Evolutionary conservation across 2,113 vertebrate genomes (phyloP).

Genomic region (Myotis brandtii): DNA sequence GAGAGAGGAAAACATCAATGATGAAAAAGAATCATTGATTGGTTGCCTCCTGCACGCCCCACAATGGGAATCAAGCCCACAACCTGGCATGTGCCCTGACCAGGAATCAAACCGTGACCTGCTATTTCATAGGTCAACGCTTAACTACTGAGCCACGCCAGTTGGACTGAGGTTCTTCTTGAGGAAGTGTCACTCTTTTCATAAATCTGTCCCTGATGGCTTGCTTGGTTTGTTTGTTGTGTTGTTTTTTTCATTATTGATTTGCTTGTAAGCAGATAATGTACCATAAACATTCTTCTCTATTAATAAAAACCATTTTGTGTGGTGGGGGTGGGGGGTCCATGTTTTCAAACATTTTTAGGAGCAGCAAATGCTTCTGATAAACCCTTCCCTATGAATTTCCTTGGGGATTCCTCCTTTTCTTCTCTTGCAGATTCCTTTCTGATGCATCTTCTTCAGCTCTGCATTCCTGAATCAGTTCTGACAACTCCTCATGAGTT

Average conservation of each 20-base stretch:
- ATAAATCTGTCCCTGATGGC: not conserved
- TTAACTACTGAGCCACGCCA: too few species aligned
- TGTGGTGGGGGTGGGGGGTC: too few species aligned
- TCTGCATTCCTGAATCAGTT: not conserved
- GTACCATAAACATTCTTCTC: not conserved
- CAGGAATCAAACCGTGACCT: too few species aligned
- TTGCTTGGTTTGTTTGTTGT: not conserved
- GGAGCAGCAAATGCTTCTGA: not conserved
- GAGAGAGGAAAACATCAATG: too few species aligned
- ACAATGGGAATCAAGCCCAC: too few species aligned
- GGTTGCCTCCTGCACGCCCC: too few species aligned
- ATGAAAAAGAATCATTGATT: too few species aligned
- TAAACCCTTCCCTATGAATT: not conserved
- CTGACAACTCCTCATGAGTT: not conserved
- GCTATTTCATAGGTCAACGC: too few species aligned
- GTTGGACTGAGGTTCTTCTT: not conserved
- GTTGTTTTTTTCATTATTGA: not conserved
- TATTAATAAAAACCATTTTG: not conserved
- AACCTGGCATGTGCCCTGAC: too few species aligned
- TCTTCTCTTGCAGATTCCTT: not conserved
- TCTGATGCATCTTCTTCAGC: not conserved
- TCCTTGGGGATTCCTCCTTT: not conserved
- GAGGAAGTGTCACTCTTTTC: not conserved
- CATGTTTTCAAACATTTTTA: not conserved
- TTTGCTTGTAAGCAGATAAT: not conserved